phyloP scores from a whole-genome alignment of 1,140 invertebrate species.

The Drosophila albomicans region DNA sequence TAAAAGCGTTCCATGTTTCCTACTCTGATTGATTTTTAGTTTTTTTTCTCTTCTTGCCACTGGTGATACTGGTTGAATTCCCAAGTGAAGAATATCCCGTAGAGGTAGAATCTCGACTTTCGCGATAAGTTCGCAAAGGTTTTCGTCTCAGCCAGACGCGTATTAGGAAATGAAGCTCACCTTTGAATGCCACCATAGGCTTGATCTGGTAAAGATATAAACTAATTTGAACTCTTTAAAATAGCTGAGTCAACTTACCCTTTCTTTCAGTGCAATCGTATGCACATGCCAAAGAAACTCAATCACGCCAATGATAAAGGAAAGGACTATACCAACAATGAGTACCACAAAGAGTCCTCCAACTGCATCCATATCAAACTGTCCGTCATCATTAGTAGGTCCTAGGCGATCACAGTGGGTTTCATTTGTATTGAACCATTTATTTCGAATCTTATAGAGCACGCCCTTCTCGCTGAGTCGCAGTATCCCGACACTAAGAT shows the following conservation, averaged over 20 bases:
- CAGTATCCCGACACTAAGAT: constrained; percentile 91
- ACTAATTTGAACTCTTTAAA: neutral
- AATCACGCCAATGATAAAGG: constrained; percentile 88
- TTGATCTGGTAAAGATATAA: constrained; percentile 85
- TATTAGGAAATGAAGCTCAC: constrained; percentile 88
- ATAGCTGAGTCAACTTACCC: constrained; percentile 64
- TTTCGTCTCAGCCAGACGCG: constrained; percentile 88
- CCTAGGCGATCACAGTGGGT: constrained; percentile 37
- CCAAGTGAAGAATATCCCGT: constrained; percentile 71
- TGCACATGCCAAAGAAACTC: constrained; percentile 95
- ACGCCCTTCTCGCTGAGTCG: constrained; percentile 92
- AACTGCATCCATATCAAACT: constrained; percentile 92
- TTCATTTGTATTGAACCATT: constrained; percentile 90
- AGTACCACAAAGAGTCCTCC: constrained; percentile 96
- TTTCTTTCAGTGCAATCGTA: constrained; percentile 91
- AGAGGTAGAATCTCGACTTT: constrained; percentile 72
- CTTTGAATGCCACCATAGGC: constrained; percentile 87
- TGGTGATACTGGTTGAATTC: constrained; percentile 50
- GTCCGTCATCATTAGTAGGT: constrained; percentile 83
- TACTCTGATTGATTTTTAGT: constrained; percentile 32
- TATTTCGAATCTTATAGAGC: constrained; percentile 90
- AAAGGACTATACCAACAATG: constrained; percentile 88
- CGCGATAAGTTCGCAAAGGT: constrained; percentile 85
- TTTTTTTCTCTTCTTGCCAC: constrained; percentile 67
- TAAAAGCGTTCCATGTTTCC: constrained; percentile 32